These are phyloP conservation scores for Salvelinus fontinalis DNA, from an alignment of 2,113 vertebrate genomes.

Conservation along the genomic window DNA sequence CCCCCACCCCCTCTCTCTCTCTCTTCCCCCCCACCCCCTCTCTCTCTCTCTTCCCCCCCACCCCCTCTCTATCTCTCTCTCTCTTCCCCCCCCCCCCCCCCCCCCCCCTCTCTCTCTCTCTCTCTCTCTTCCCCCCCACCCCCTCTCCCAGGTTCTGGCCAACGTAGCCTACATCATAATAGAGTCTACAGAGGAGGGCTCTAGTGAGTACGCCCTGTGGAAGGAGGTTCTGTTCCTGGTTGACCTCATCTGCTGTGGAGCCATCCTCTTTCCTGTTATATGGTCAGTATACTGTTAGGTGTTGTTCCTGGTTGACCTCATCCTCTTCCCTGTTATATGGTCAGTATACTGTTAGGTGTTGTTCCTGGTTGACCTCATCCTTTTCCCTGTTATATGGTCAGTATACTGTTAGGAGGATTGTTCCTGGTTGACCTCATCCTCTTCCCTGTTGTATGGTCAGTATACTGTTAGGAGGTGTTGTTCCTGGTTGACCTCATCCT, in stretches of 20 bases:
- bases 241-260: conserved; percentile 83
- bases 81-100: no score
- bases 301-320: conserved; percentile 82
- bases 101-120: neutral
- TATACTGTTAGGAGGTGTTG: conserved; percentile 11
- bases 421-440: conserved; percentile 85
- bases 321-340: conserved; percentile 86
- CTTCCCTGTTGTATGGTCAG: conserved; percentile 84
- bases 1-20: neutral
- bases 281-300: conserved; percentile 67
- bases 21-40: neutral
- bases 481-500: no score
- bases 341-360: conserved; percentile 44
- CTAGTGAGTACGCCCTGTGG: conserved; percentile 82
- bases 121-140: neutral
- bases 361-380: conserved; percentile 13
- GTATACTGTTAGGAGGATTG: conserved; percentile 63
- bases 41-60: neutral
- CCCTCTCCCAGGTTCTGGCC: conserved; percentile 75
- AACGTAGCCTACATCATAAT: conserved; percentile 84
- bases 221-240: conserved; percentile 85
- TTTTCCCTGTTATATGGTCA: conserved; percentile 85
- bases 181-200: conserved; percentile 81
- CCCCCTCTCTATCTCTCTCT: neutral
- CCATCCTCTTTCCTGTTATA: conserved; percentile 84